phyloP scores from a whole-genome alignment of 2,797 vertebrate species.

The Schizothorax lantsangensis region DNA sequence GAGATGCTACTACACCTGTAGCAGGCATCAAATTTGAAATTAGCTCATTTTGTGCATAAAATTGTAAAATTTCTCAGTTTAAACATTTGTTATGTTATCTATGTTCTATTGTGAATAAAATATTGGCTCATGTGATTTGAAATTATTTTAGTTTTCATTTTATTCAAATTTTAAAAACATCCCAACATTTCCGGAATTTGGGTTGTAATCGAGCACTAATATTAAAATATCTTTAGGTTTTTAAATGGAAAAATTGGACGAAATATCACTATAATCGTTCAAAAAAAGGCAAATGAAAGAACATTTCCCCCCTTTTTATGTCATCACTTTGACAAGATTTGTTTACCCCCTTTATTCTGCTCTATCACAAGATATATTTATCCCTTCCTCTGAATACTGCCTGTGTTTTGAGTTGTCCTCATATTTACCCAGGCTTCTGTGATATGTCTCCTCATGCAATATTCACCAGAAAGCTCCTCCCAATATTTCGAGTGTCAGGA shows the following conservation, averaged over 20 bases:
- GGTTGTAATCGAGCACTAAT: neutral
- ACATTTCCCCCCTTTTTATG: neutral
- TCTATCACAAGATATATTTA: neutral
- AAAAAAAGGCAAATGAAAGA: neutral
- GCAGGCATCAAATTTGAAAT: no score
- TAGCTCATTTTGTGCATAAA: no score
- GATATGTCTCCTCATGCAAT: slow-evolving; percentile 27
- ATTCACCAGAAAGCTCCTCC: slow-evolving; percentile 28
- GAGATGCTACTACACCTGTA: no score
- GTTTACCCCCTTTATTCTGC: neutral
- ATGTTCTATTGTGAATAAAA: no score
- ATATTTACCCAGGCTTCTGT: slow-evolving; percentile 1
- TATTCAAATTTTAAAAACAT: no score
- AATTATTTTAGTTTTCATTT: no score
- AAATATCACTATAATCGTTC: neutral
- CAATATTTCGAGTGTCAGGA: slow-evolving; percentile 17
- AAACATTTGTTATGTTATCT: no score
- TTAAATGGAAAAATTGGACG: neutral
- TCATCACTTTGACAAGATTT: neutral
- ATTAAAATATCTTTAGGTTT: no score
- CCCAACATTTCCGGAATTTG: no score
- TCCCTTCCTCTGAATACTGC: neutral
- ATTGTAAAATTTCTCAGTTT: no score
- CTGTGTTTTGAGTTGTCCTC: slow-evolving; percentile 8
- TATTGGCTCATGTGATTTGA: no score